Evolutionary conservation across 2,797 vertebrate species (phyloP), one percentile per base, ranked within the genome.

Genomic region (Lateolabrax maculatus): DNA sequence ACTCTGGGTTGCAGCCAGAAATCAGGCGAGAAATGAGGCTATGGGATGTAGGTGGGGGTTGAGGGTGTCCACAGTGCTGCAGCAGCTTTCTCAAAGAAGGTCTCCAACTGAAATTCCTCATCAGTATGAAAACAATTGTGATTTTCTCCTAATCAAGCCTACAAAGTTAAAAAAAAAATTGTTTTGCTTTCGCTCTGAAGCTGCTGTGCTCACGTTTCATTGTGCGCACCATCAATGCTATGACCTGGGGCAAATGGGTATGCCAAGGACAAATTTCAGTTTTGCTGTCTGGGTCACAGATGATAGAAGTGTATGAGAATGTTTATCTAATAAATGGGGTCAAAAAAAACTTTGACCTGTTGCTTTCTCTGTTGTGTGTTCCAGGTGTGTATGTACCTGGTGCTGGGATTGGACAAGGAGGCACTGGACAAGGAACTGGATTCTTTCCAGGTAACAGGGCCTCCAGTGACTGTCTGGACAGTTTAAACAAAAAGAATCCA

Each of bases 371-470:
- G 23, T 62, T 85, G n/a, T 84, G 69, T 91, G 44, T 90, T 92
- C 41, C 85, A 96, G 95, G 96, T 89, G 94, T 95, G 34, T 96
- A 95, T 60, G 51, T 95, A 23, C 79, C 92, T 58, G 94, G 93
- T 55, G 60, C 77, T 80, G 94, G 92, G 66, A 77, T 79, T 16
- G 92, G 91, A 91, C 77, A 85, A 73, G 92, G 90, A 84, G 87
- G 83, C 0, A 0, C 52, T 46, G 90, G 80, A 86, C 71, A 79
- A 72, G 91, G 93, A 73, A 83, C 89, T 84, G 94, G 92, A 85
- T 78, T 84, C 77, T 94, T 88, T 87, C 95, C 94, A 94, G 95
- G 95, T 96, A 93, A 90, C 43, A 73, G 57, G 84, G 18, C 48
- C 60, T 86, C 63, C 57, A 64, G 21, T 73, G 44, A 79, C 53